Conservation (phyloP, 2,888 invertebrate species). For the Congeria kusceri region DNA sequence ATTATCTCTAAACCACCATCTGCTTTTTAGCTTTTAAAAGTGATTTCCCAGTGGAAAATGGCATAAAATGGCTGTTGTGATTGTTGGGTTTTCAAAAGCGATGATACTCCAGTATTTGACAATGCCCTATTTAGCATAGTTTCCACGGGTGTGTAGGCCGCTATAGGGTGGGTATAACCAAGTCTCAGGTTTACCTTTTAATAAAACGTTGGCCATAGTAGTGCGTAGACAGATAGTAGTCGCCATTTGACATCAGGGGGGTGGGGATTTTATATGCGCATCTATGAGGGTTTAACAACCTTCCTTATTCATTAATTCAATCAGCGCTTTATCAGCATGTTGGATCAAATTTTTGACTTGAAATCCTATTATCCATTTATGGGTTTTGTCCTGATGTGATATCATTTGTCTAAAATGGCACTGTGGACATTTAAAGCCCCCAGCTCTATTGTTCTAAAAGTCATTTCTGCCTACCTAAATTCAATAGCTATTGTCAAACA, state of each 20-base stretch:
- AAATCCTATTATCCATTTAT: conserved; percentile 39
- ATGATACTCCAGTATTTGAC: conserved; percentile 60
- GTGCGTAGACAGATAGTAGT: conserved; percentile 40
- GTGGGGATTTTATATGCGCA: conserved; percentile 35
- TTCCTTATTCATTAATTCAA: conserved; percentile 53
- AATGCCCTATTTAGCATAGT: conserved; percentile 57
- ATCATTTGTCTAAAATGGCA: conserved; percentile 35
- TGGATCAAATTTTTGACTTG: conserved; percentile 22
- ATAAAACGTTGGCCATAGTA: conserved; percentile 28
- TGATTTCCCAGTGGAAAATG: conserved; percentile 37
- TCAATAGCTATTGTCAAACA: no score
- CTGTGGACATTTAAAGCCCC: conserved; percentile 19
- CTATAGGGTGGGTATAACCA: conserved; percentile 24
- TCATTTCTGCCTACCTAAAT: no score
- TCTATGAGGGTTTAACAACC: conserved; percentile 28
- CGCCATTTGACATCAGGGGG: conserved; percentile 26
- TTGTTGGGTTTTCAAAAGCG: conserved; percentile 47
- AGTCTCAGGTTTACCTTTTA: conserved; percentile 37
- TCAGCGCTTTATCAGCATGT: conserved; percentile 39
- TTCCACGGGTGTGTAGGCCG: conserved; percentile 42
- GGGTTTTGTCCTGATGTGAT: conserved; percentile 17
- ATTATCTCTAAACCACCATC: conserved; percentile 42
- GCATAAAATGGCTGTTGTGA: conserved; percentile 55
- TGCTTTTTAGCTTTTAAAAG: conserved; percentile 45
- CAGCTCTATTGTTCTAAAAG: no score